These are phyloP conservation scores for Heterocephalus glaber DNA, from an alignment of 2,113 vertebrate genomes.

Conservation along the genomic window DNA sequence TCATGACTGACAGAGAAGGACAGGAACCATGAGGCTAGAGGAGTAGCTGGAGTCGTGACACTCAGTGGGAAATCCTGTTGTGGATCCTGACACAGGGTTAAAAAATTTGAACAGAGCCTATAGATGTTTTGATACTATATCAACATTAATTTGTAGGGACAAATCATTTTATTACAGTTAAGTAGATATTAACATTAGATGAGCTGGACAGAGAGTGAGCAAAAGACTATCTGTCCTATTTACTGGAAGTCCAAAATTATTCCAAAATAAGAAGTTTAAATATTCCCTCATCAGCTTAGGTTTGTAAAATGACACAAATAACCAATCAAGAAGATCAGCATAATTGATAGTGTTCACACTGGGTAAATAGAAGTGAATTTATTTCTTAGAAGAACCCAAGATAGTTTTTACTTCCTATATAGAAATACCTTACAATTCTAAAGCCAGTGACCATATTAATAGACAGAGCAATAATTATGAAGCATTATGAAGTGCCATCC, in stretches of 20 bases:
- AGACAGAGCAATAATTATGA: background rate
- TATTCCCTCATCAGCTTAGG: background rate
- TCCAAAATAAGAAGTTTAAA: conserved; percentile 33
- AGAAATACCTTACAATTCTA: background rate
- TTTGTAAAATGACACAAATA: background rate
- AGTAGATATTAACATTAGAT: background rate
- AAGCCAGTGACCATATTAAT: background rate
- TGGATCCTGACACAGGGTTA: background rate
- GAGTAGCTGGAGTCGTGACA: background rate
- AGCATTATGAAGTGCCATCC: background rate
- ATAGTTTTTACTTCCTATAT: background rate
- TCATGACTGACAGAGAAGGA: background rate
- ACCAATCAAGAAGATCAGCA: background rate
- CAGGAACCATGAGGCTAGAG: background rate
- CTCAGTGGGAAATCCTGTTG: background rate
- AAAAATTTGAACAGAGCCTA: background rate
- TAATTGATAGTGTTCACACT: background rate
- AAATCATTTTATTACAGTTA: background rate
- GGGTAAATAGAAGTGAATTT: background rate
- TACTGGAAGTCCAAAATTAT: background rate
- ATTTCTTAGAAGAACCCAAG: background rate
- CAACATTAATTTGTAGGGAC: background rate
- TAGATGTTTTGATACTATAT: background rate
- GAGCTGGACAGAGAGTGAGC: background rate
- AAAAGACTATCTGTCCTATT: background rate